These are phyloP conservation scores for Cistogaster globosa DNA, from an alignment of 2,888 invertebrate genomes.

Conservation along the genomic window DNA sequence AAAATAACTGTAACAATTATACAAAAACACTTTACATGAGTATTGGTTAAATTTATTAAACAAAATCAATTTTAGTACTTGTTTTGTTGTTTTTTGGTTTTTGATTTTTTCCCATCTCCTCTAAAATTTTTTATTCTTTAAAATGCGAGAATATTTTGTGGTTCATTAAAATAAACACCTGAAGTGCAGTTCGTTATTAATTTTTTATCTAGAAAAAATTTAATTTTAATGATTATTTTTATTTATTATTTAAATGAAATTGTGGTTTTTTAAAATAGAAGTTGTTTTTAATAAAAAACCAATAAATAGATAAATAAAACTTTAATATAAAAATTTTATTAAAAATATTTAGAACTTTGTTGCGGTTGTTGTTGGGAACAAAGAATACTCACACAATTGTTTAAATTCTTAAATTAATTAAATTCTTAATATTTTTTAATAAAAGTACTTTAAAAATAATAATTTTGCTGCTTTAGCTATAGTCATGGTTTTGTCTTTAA, in stretches of 20 bases:
- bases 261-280: constrained; percentile 47
- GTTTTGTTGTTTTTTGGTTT: constrained; percentile 3
- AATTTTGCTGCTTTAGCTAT: no score
- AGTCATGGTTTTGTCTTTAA: no score
- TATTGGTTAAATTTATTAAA: background rate
- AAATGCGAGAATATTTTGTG: constrained; percentile 39
- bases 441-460: no score
- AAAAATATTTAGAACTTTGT: background rate
- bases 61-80: background rate
- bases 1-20: background rate
- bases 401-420: no score
- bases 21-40: constrained; percentile 7
- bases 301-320: no score
- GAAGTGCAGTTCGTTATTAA: constrained; percentile 21
- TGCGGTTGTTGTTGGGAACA: constrained; percentile 29
- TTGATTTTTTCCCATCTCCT: background rate
- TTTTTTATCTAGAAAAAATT: constrained; percentile 8
- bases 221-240: constrained; percentile 22
- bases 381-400: no score
- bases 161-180: constrained; percentile 46
- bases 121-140: background rate
- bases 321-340: background rate
- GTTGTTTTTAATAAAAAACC: constrained; percentile 13
- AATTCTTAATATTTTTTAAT: no score
- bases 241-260: constrained; percentile 26